These are phyloP conservation scores for Etheostoma perlongum DNA, from an alignment of 2,797 vertebrate species.

Conservation along the genomic window DNA sequence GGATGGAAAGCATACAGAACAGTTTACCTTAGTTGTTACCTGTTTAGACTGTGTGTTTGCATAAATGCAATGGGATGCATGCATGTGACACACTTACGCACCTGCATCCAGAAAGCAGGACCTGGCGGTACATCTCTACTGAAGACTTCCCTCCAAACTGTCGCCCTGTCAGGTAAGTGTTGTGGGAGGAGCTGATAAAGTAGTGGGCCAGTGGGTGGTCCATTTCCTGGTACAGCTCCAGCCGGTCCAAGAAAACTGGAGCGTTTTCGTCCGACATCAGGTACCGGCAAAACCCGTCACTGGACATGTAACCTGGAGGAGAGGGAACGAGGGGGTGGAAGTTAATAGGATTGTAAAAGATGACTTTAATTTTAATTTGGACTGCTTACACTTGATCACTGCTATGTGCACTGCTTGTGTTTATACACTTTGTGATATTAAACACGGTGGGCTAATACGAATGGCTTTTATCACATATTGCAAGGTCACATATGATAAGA, in stretches of 20 bases:
- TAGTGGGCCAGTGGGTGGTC: conserved; percentile 97
- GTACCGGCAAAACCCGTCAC: conserved; percentile 97
- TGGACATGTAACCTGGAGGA: conserved; percentile 91
- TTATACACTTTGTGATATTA: not conserved
- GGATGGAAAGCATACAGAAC: conserved; percentile 25
- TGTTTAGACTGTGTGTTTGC: not conserved
- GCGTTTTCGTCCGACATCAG: conserved; percentile 99
- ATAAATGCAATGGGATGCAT: not conserved
- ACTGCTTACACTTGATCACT: not conserved
- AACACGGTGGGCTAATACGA: no score
- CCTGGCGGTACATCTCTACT: conserved; percentile 98
- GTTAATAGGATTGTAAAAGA: not conserved
- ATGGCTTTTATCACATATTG: no score
- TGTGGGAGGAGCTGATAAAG: conserved; percentile 98
- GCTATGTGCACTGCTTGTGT: not conserved
- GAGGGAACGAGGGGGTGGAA: rapidly evolving
- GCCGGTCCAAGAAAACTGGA: conserved; percentile 95
- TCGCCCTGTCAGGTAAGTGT: conserved; percentile 96
- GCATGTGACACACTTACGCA: conserved; percentile 46
- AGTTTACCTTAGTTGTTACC: not conserved
- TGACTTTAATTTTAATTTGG: not conserved
- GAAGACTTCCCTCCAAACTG: conserved; percentile 98
- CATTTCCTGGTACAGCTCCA: conserved; percentile 99
- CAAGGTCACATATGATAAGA: no score
- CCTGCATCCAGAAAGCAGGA: conserved; percentile 98